A percentile compares a stretch with the other conserved stretches of the same genome.
Evolutionary conservation across 1,140 invertebrate genomes (phyloP).

Genomic region (Zaprionus nigranus): DNA sequence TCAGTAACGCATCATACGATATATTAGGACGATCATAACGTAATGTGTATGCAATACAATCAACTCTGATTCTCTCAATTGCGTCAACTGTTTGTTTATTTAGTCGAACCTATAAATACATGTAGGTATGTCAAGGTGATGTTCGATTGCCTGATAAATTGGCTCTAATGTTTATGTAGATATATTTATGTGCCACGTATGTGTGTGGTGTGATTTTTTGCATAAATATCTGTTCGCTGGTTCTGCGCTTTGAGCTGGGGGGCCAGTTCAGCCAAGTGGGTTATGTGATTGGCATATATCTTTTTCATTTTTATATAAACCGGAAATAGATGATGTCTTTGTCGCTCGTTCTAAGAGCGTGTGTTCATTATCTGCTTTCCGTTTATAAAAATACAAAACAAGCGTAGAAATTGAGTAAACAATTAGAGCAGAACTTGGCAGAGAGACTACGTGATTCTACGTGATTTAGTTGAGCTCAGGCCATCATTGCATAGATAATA

Average conservation of each 20-base stretch:
- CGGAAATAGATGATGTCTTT: slow-evolving; percentile 44
- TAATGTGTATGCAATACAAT: slow-evolving; percentile 21
- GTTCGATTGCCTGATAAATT: slow-evolving; percentile 56
- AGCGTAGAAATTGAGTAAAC: slow-evolving; percentile 51
- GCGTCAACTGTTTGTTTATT: slow-evolving; percentile 49
- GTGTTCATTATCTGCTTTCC: slow-evolving; percentile 49
- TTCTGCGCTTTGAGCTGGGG: slow-evolving; percentile 20
- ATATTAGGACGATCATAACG: slow-evolving; percentile 23
- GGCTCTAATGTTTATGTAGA: slow-evolving; percentile 59
- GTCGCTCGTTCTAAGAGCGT: slow-evolving; percentile 42
- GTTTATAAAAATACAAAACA: slow-evolving; percentile 45
- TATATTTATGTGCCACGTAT: slow-evolving; percentile 1
- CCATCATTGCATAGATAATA: slow-evolving; percentile 12
- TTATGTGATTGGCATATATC: slow-evolving; percentile 20
- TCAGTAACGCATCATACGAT: slow-evolving; percentile 7
- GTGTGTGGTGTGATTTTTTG: slow-evolving; percentile 37
- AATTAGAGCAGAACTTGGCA: slow-evolving; percentile 53
- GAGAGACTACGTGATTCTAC: slow-evolving; percentile 31
- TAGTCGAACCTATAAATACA: slow-evolving; percentile 43
- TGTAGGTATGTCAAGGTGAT: slow-evolving; percentile 77
- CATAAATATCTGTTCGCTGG: slow-evolving; percentile 51
- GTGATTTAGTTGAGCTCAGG: slow-evolving; percentile 30
- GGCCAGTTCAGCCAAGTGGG: slow-evolving; percentile 37
- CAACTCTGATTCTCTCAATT: slow-evolving; percentile 33
- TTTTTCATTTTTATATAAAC: slow-evolving; percentile 41